Evolutionary conservation across 2,888 invertebrate genomes (phyloP).

Genomic region (Capitulum mitella): DNA sequence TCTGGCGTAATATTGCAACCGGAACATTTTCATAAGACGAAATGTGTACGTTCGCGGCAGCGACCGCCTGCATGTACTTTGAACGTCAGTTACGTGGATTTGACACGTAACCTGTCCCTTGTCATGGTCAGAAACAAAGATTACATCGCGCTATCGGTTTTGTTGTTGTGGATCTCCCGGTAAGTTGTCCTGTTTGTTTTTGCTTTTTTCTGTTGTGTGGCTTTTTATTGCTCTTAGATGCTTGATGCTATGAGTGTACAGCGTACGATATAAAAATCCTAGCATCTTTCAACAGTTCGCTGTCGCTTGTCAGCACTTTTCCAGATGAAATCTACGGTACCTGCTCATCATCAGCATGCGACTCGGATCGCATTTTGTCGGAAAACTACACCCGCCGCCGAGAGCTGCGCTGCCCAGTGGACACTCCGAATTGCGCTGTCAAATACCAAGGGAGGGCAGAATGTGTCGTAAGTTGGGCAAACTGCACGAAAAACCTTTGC

Average conservation of each 20-base stretch:
- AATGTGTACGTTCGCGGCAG: too few relatives aligned
- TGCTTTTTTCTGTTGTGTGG: not conserved
- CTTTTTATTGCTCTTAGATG: too few relatives aligned
- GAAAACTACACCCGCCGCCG: slow-evolving; percentile 9
- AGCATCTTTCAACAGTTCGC: too few relatives aligned
- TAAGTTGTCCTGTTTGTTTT: not conserved
- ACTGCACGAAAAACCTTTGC: too few relatives aligned
- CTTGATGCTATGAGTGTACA: too few relatives aligned
- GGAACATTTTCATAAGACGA: too few relatives aligned
- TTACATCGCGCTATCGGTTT: not conserved
- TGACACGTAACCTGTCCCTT: too few relatives aligned
- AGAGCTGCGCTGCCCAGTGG: not conserved
- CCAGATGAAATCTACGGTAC: not conserved
- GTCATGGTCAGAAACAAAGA: not conserved
- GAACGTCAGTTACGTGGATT: too few relatives aligned
- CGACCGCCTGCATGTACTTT: too few relatives aligned
- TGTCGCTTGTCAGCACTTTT: not conserved
- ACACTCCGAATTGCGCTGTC: too few relatives aligned
- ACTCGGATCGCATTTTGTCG: not conserved
- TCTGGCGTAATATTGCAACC: too few relatives aligned
- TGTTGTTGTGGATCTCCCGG: not conserved
- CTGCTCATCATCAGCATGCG: not conserved
- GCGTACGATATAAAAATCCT: too few relatives aligned
- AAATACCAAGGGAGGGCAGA: not conserved
- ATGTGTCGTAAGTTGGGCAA: not conserved